Evolutionary conservation across 2,888 invertebrate species (phyloP).

Genomic region (Scaptomyza polygonia): DNA sequence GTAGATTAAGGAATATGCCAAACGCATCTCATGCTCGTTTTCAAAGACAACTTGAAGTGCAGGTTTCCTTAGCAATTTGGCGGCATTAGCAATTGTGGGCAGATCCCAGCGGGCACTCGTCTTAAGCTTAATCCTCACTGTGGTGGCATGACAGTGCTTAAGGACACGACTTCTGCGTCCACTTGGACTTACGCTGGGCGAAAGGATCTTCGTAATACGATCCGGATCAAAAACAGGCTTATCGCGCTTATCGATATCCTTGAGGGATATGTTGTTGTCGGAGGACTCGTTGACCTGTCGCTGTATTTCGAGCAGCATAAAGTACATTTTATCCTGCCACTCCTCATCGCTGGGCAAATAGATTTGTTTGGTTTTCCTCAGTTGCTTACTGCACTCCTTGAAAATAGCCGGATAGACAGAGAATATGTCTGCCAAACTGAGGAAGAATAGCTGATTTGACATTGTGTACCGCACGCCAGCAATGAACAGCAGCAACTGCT

Average conservation of each 20-base stretch:
- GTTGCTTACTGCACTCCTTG: slow-evolving; percentile 86
- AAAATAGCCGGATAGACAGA: slow-evolving; percentile 88
- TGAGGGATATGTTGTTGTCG: slow-evolving; percentile 75
- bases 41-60: slow-evolving; percentile 73
- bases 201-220: slow-evolving; percentile 65
- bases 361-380: slow-evolving; percentile 83
- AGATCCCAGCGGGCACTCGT: slow-evolving; percentile 76
- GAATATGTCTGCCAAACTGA: slow-evolving; percentile 86
- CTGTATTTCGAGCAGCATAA: slow-evolving; percentile 86
- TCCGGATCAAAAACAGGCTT: slow-evolving; percentile 78
- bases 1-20: slow-evolving; percentile 86
- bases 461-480: slow-evolving; percentile 62
- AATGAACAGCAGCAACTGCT: slow-evolving; percentile 53
- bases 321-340: slow-evolving; percentile 86
- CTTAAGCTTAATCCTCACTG: slow-evolving; percentile 68
- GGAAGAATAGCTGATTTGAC: slow-evolving; percentile 82
- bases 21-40: slow-evolving; percentile 86
- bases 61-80: slow-evolving; percentile 79
- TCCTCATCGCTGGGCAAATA: slow-evolving; percentile 86
- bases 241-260: slow-evolving; percentile 71
- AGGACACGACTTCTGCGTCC: slow-evolving; percentile 57
- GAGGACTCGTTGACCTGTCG: slow-evolving; percentile 84
- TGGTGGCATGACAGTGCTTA: slow-evolving; percentile 70
- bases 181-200: slow-evolving; percentile 73
- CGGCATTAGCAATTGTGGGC: slow-evolving; percentile 80